Evolutionary conservation across 2,888 invertebrate species (phyloP), one percentile per base, ranked within the genome.

Genomic region (Ametastegia equiseti): DNA sequence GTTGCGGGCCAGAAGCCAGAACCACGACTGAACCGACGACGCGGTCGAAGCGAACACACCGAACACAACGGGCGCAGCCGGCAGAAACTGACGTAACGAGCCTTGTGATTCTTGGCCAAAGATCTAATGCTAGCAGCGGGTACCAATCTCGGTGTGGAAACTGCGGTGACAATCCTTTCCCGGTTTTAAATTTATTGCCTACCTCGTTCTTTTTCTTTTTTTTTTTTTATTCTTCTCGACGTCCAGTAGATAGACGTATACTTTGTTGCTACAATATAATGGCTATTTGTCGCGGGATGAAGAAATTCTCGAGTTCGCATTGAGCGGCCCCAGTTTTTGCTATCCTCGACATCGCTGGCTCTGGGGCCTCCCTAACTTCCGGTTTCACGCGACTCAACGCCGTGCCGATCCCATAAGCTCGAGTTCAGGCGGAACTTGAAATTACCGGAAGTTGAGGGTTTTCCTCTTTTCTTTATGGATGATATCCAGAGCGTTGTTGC

Each of bases 1-100:
- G 85, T 83, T 84, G 83, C 84, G 81, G 81, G 83, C 83, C 83
- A 84, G 85, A 85, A 85, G 87, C 84, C 84, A 82, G 84, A 81
- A 82, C 79, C 81, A 82, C 86, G 84, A 88, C 88, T 88, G 87
- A 88, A 85, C 83, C 42, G 78, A 42, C 57, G 78, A 78, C 60
- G n/a, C n/a, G 15, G 60, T 63, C 42, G 78, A 78, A 19, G 57
- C 78, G 42, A 60, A 78, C 60, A n/a, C n/a, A 78, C 23, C 33
- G 75, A 63, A 78, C 60, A 42, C 78, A 60, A 78, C 78, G 78
- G 78, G 47, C 78, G 57, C 60, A 78, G 63, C 78, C 60, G 39
- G 42, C 42, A 78, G 57, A 78, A 45, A 78, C 78, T 78, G 78
- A 78, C 78, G 78, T 63, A 78, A 78, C 39, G 60, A 75, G 60